A percentile compares a stretch with the other conserved stretches of the same genome.
Conservation (phyloP, 2,113 vertebrate genomes). For the Phyllostomus discolor region DNA sequence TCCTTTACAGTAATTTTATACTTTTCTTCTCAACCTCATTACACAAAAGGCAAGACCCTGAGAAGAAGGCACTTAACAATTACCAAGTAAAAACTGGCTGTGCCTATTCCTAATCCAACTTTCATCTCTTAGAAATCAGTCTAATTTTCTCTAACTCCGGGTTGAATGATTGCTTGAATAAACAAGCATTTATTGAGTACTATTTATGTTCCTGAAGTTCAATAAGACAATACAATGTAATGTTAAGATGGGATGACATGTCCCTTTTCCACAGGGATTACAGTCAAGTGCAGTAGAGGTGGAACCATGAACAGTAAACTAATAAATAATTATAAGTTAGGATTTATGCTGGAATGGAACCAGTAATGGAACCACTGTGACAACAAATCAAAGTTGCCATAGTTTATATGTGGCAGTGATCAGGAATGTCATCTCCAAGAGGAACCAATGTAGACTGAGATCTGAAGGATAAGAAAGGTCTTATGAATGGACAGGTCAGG, state of each 20-base stretch:
- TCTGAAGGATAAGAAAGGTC: neutral
- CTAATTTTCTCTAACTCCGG: neutral
- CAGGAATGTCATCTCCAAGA: neutral
- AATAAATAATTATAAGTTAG: neutral
- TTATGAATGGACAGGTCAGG: neutral
- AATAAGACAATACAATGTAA: too few species aligned
- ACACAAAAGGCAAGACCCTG: neutral
- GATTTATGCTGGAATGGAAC: too few species aligned
- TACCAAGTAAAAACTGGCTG: neutral
- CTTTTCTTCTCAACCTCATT: neutral
- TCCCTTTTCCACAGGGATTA: neutral
- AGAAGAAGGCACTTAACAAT: neutral
- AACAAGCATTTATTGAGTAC: neutral
- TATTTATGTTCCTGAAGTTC: too few species aligned
- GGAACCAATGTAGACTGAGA: fast-evolving
- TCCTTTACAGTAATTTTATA: neutral
- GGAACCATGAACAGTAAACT: neutral
- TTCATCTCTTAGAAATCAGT: neutral
- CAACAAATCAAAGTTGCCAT: fast-evolving
- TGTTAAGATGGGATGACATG: too few species aligned
- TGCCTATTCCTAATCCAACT: neutral
- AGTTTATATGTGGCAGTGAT: fast-evolving
- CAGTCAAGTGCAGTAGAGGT: fast-evolving
- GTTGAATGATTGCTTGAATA: neutral
- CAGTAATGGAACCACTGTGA: too few species aligned